phyloP scores from a whole-genome alignment of 2,797 vertebrate genomes.

The Parotocinclus haroldoi region DNA sequence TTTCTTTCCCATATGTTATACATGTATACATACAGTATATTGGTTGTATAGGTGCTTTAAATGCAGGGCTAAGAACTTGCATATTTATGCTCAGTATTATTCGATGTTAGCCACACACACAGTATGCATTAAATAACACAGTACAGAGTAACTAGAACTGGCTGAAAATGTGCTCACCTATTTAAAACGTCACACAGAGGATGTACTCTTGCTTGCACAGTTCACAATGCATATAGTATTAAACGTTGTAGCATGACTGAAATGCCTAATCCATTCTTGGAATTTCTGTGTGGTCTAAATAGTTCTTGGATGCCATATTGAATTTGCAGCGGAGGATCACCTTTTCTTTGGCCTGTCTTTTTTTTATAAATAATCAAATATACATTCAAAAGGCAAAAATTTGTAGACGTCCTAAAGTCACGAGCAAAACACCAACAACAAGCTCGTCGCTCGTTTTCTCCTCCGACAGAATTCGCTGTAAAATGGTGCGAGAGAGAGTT shows the following conservation, averaged over 20 bases:
- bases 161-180: no score
- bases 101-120: slow-evolving; percentile 7
- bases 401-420: no score
- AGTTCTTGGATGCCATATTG: no score
- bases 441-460: no score
- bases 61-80: neutral
- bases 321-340: no score
- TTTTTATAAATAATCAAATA: slow-evolving; percentile 13
- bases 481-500: no score
- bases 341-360: neutral
- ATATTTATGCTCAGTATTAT: neutral
- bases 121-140: neutral
- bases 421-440: no score
- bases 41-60: neutral
- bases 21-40: neutral
- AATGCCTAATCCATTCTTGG: no score
- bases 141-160: slow-evolving; percentile 15
- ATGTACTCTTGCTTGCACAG: neutral
- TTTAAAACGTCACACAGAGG: no score
- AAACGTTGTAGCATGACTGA: no score
- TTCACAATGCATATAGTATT: neutral
- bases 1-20: no score
- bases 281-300: slow-evolving; percentile 4
- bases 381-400: neutral
- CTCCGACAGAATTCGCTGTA: no score